Evolutionary conservation across 2,888 invertebrate genomes (phyloP), one percentile per base, ranked within the genome.

Genomic region (Myathropa florea): DNA sequence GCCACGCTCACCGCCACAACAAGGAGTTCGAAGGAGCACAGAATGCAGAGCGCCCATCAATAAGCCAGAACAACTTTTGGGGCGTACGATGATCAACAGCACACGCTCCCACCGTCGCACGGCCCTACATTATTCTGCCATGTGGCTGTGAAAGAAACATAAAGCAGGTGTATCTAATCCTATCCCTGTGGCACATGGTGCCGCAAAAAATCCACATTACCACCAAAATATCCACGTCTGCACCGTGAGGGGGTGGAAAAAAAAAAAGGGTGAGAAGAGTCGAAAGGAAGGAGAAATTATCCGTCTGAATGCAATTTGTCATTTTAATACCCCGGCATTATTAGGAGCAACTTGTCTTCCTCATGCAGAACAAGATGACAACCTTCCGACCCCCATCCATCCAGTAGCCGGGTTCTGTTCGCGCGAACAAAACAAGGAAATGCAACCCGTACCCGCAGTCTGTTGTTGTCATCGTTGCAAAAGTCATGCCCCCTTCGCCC

Each of bases 231-330:
- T 57, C 55, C 64, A 28, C 59, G 26, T 79, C 21, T 23, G 23
- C 6, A 64, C n/a, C 18, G 4, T 63, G 26, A 63, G 28, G 30
- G 26, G 59, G 4, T 18, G 23, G 23, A 2, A 26, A 68, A 65
- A 71, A 63, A 71, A 18, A 9, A 33, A 6, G 39, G 14, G 0
- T 23, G 55, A 24, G 33, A 53, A 55, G 55, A 59, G 61, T 36
- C 10, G 39, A 67, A 23, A 76, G 26, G 28, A 26, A 55, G 77
- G 71, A 70, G 85, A 85, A 78, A 83, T 88, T 86, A 88, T 88
- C 73, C 86, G 81, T 78, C 82, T 83, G 88, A 88, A 89, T 88
- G 88, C 84, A 84, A 89, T 89, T 89, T 88, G 88, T 89, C 88
- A 89, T 89, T 85, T 88, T 82, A 86, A 88, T 88, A 88, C 83